A percentile compares a stretch with the other conserved stretches of the same genome.
Conservation (phyloP, 1,140 invertebrate species). For the Pseudomyrmex pallidus region DNA sequence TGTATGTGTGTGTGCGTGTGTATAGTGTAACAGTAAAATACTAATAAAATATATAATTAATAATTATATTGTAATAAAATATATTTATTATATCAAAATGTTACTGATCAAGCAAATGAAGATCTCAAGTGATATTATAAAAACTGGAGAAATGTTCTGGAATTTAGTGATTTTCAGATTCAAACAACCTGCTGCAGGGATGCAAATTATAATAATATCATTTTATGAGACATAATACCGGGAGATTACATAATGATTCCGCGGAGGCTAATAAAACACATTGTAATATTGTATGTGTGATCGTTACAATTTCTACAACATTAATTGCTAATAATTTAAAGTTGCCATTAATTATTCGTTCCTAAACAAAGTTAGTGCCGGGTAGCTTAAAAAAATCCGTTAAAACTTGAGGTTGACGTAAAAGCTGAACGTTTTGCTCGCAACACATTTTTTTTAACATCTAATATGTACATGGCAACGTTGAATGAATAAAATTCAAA, state of each 20-base stretch:
- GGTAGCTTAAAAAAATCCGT: background rate
- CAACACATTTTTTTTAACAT: background rate
- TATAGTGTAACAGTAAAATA: background rate
- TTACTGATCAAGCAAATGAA: slow-evolving; percentile 2
- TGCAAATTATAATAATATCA: slow-evolving; percentile 43
- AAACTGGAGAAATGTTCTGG: background rate
- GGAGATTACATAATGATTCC: slow-evolving; percentile 47
- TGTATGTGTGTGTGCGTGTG: background rate
- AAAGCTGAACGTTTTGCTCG: background rate
- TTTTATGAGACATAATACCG: slow-evolving; percentile 33
- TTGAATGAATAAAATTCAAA: background rate
- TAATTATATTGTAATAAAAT: slow-evolving; percentile 1
- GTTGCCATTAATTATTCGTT: too few relatives aligned
- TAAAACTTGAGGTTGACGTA: background rate
- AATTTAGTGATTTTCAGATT: background rate
- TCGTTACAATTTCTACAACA: background rate
- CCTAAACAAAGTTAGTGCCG: background rate
- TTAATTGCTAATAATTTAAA: slow-evolving; percentile 6
- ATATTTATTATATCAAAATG: background rate
- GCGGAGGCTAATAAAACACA: slow-evolving; percentile 35
- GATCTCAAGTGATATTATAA: background rate
- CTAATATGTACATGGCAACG: background rate
- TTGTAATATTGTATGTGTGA: slow-evolving; percentile 35
- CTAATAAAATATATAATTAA: slow-evolving; percentile 10
- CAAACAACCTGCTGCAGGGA: background rate